Percentiles rank a stretch among this genome's conserved stretches.
Evolutionary conservation across 2,888 invertebrate genomes (phyloP).

Genomic region (Drosophila lacicola): DNA sequence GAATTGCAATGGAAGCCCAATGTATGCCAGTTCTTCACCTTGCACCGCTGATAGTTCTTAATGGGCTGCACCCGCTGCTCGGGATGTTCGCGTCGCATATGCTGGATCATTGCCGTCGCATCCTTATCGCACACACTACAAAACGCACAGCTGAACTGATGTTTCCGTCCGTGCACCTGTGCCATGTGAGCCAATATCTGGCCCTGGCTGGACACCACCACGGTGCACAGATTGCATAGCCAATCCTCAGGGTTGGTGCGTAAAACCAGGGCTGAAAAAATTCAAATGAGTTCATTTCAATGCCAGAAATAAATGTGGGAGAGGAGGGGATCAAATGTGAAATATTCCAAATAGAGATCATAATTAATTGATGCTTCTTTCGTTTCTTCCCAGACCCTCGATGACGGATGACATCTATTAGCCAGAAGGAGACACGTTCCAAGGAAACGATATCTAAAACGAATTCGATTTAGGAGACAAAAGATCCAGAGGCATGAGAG

Average conservation of each 20-base stretch:
- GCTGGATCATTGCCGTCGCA: constrained; percentile 5
- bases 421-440: too few relatives aligned
- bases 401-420: too few relatives aligned
- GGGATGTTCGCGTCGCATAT: constrained; percentile 34
- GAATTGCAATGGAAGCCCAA: constrained; percentile 65
- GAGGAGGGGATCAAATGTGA: too few relatives aligned
- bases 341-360: too few relatives aligned
- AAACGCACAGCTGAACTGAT: constrained; percentile 29
- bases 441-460: too few relatives aligned
- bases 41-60: constrained; percentile 20
- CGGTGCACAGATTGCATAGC: constrained; percentile 50
- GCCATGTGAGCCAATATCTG: neutral
- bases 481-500: too few relatives aligned
- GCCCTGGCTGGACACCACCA: neutral
- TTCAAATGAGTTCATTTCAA: too few relatives aligned
- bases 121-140: constrained; percentile 10
- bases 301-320: too few relatives aligned
- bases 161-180: constrained; percentile 10
- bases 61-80: constrained; percentile 25
- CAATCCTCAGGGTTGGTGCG: constrained; percentile 16
- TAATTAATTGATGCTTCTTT: too few relatives aligned
- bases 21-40: constrained; percentile 52
- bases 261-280: neutral
- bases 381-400: too few relatives aligned
- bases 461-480: too few relatives aligned